Evolutionary conservation across 2,113 vertebrate genomes (phyloP), one percentile per base, ranked within the genome.

Genomic region (Hassar affinis): DNA sequence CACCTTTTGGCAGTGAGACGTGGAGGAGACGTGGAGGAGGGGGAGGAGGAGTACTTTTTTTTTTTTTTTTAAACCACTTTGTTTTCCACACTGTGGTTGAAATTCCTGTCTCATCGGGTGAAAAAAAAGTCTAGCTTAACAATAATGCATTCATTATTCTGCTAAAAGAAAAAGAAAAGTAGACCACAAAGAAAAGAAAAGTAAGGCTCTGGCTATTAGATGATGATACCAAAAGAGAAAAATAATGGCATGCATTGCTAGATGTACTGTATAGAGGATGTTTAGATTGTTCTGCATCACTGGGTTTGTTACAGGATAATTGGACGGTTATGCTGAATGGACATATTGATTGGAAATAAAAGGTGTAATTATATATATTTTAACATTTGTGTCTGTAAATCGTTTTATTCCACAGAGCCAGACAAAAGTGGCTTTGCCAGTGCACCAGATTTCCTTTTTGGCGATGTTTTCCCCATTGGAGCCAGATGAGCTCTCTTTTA

Each of bases 31-130:
- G 3, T 42, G 38, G 38, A 91, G 90, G 89, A 91, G 87, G 88
- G 88, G 87, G 89, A 90, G 88, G 89, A 91, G 92, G 90, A 91
- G 88, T 87, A 87, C 90, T 91, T 88, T 91, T 92, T 56, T 87
- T 79, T 86, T 93, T 93, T 93, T 88, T 90, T 92, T 92, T 91
- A 91, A 94, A 91, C 91, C 93, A 93, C 93, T 94, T 94, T 94
- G 92, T 94, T 91, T 90, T 91, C 92, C 91, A 91, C 89, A 86
- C 91, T 92, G 91, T 88, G 92, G 90, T 92, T 91, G 89, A 92
- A 93, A 92, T 91, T 83, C 81, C 25, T 80, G 66, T 83, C 86
- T 78, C 69, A 83, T 62, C 78, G 77, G 52, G 35, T 38, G 74
- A 66, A 69, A 72, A 47, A 72, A 87, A 61, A 76, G 33, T 76